Base-by-base conservation (phyloP, 2,888 invertebrate genomes). In the Amorpha juglandis region DNA sequence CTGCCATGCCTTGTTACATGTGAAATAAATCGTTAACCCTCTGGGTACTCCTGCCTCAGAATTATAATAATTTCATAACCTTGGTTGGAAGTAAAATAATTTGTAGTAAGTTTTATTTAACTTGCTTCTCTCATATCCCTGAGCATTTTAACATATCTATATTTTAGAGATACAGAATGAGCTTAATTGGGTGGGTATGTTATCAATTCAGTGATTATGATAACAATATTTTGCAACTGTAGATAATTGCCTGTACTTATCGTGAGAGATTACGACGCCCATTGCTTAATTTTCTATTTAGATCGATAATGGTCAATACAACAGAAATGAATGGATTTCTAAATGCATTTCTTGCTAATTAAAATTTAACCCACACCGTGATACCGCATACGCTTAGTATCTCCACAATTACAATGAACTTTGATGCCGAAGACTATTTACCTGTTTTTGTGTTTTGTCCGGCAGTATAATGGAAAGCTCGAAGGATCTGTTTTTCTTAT, bases 401-500 rank as follows among this genome's bases (percentile, higher is more conserved):
- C 38, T 12, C 0, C 27, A 47, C n/a, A 8, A 11, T 45, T 14
- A 21, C 33, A 33, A 4, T 35, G 27, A 7, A 7, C 7, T 33
- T 42, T 62, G 11, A 19, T 45, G 42, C 19, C 12, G 16, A 42
- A 58, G 11, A 16, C 52, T 50, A 65, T 83, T 91, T 88, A 95
- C 95, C 92, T 95, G 94, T 88, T 93, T 94, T 78, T 95, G 95
- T 11, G 94, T 93, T 87, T 95, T 95, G 79, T 95, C 95, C 45
- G 95, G 95, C 51, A 95, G 94, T 77, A 95, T 95, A 68, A 95
- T 93, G 14, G 95, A 94, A 67, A 95, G 92, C 74, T 95, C 95
- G 74, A 95, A 93, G 62, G 94, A 87, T 76, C 94, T 90, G 71
- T 94, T 94, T 77, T 94, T 94, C 75, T 95, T 94, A 76, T 95